phyloP scores from a whole-genome alignment of 2,797 vertebrate genomes.

The Sebastiscus tertius region DNA sequence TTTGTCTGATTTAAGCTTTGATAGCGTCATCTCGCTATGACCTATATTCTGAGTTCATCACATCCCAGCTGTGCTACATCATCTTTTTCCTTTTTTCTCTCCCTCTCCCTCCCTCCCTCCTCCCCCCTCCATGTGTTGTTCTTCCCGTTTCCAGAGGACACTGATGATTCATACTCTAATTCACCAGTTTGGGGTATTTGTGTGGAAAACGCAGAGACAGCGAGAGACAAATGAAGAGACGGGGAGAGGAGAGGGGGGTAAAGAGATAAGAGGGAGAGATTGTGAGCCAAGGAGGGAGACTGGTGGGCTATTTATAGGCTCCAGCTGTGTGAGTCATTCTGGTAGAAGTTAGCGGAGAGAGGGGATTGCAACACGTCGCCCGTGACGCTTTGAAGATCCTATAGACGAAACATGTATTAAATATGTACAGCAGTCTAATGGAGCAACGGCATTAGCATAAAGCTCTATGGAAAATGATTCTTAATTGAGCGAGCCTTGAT shows the following conservation, averaged over 20 bases:
- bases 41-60: conserved; percentile 69
- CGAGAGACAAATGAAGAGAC: conserved; percentile 43
- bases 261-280: conserved; percentile 62
- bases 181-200: conserved; percentile 65
- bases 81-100: conserved; percentile 22
- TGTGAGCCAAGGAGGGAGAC: conserved; percentile 65
- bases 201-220: conserved; percentile 33
- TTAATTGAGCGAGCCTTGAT: conserved; percentile 67
- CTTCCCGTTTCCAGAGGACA: conserved; percentile 36
- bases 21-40: conserved; percentile 68
- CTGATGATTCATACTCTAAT: conserved; percentile 65
- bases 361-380: conserved; percentile 24
- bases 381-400: conserved; percentile 52
- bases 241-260: conserved; percentile 15
- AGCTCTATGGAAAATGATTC: conserved; percentile 63
- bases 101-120: no score
- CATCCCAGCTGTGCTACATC: conserved; percentile 69
- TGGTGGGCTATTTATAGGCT: conserved; percentile 77
- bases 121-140: neutral
- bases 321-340: conserved; percentile 80
- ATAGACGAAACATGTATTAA: conserved; percentile 40
- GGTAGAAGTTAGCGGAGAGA: conserved; percentile 21
- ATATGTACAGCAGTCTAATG: conserved; percentile 50
- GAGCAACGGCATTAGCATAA: conserved; percentile 54
- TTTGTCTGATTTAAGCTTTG: conserved; percentile 69